phyloP scores from a whole-genome alignment of 2,113 vertebrate species.

The Oncorhynchus tshawytscha region DNA sequence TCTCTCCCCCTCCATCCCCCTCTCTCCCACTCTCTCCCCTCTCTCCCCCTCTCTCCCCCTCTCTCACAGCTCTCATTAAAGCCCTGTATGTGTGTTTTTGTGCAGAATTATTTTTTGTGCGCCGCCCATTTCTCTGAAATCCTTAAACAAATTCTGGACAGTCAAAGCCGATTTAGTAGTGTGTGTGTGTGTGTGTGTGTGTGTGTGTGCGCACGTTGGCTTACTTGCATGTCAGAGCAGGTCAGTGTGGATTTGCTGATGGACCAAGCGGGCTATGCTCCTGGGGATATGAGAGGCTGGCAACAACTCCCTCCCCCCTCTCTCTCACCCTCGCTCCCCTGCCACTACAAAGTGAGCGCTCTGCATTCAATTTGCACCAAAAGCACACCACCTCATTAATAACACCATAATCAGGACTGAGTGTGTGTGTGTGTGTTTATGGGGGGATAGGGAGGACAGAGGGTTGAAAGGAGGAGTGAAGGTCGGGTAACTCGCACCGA shows the following conservation, averaged over 20 bases:
- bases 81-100: constrained; percentile 15
- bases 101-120: background rate
- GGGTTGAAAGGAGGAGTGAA: background rate
- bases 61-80: background rate
- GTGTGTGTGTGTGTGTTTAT: background rate
- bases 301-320: too few relatives aligned
- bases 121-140: background rate
- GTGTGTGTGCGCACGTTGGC: background rate
- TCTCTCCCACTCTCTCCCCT: too few relatives aligned
- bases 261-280: background rate
- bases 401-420: background rate
- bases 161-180: background rate
- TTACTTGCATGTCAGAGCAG: background rate
- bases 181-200: background rate
- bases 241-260: background rate
- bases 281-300: constrained; percentile 3
- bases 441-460: background rate
- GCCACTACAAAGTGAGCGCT: background rate
- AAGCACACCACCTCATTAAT: constrained; percentile 8
- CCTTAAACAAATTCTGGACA: background rate
- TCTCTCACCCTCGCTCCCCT: background rate
- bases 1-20: background rate
- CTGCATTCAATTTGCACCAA: constrained; percentile 4
- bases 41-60: too few relatives aligned
- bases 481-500: background rate